A percentile compares a stretch with the other conserved stretches of the same genome.
Conservation (phyloP, 2,888 invertebrate species). For the Amphipyra berbera region DNA sequence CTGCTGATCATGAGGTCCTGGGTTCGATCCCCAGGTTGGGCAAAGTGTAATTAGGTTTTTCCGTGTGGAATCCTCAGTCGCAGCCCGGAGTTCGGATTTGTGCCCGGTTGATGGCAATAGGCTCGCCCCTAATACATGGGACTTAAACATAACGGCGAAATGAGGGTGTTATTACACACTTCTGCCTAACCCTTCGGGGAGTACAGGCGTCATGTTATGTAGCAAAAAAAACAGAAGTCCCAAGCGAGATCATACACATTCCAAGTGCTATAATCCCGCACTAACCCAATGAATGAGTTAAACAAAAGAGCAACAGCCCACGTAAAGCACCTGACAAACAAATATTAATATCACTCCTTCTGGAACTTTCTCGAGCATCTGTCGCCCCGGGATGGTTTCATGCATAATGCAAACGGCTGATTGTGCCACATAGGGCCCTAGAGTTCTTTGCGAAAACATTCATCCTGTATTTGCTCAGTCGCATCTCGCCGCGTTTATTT, state of each 20-base stretch:
- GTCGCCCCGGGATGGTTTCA: conserved; percentile 82
- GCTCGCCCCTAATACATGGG: no score
- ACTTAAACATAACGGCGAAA: no score
- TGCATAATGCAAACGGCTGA: conserved; percentile 87
- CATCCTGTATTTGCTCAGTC: conserved; percentile 74
- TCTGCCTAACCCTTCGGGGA: no score
- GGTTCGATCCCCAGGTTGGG: no score
- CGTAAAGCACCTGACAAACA: conserved; percentile 73
- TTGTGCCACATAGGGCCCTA: conserved; percentile 79
- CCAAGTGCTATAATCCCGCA: background rate
- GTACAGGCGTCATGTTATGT: no score
- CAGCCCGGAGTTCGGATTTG: no score
- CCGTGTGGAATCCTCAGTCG: no score
- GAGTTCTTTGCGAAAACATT: conserved; percentile 82
- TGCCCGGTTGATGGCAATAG: no score
- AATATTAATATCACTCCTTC: conserved; percentile 76
- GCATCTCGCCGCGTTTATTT: conserved; percentile 57
- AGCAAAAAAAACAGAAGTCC: background rate
- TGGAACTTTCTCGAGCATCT: conserved; percentile 73
- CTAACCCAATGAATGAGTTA: conserved; percentile 20
- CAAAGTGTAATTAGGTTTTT: no score
- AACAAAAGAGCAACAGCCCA: conserved; percentile 61
- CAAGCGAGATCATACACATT: background rate
- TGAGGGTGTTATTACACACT: no score
- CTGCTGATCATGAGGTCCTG: no score